Evolutionary conservation across 2,888 invertebrate genomes (phyloP).

Genomic region (Lymantria monacha): DNA sequence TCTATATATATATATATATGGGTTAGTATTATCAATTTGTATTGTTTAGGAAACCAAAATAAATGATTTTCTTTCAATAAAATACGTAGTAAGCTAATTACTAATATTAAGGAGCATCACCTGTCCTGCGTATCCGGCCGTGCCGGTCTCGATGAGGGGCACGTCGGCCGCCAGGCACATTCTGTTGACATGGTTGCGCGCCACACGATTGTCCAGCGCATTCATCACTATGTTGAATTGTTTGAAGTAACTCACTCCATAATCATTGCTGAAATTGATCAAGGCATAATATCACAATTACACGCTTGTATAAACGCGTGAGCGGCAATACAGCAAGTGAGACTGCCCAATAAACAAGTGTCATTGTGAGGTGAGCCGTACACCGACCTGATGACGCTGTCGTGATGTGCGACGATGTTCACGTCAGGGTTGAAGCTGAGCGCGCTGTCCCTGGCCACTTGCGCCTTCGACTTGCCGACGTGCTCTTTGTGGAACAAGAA

Average conservation of each 20-base stretch:
- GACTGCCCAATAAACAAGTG: no score
- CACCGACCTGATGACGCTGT: constrained; percentile 92
- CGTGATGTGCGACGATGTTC: constrained; percentile 94
- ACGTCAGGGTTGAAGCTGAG: constrained; percentile 93
- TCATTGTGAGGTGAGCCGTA: no score
- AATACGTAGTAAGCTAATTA: no score
- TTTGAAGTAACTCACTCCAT: constrained; percentile 95
- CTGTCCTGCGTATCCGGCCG: constrained; percentile 98
- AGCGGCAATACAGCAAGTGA: no score
- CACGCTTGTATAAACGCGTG: no score
- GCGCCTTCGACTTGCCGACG: constrained; percentile 98
- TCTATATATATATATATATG: no score
- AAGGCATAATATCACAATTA: not conserved
- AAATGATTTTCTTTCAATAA: no score
- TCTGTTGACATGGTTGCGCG: constrained; percentile 98
- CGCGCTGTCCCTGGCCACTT: constrained; percentile 95
- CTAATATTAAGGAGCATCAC: constrained; percentile 35
- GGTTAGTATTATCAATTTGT: no score
- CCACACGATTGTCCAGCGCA: constrained; percentile 97
- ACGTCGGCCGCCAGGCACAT: constrained; percentile 98
- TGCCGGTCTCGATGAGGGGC: constrained; percentile 98
- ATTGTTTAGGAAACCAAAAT: no score
- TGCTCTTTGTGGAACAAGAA: constrained; percentile 99
- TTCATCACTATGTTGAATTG: constrained; percentile 96
- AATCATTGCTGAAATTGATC: constrained; percentile 87